Base-by-base conservation (phyloP, 2,888 invertebrate genomes). In the Drosophila neonasuta region DNA sequence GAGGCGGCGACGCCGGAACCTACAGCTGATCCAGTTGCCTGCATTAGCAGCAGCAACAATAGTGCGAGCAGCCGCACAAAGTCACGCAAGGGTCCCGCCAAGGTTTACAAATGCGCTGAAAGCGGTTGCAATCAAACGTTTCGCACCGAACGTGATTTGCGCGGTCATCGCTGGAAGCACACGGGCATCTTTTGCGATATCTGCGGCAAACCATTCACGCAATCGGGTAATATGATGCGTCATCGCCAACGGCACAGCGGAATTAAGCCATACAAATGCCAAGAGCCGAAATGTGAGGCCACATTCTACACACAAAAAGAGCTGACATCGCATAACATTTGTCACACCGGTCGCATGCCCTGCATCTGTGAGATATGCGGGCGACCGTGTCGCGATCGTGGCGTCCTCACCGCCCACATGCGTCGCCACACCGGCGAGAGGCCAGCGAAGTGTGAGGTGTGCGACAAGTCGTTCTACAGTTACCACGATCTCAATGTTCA, bases 131-230 rank as follows among this genome's bases (percentile, higher is more conserved):
- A 77, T 34, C 79, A 87, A 44, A 74, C 79, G 0, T 89, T 89
- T 59, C 83, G 84, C 10, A 83, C 83, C 1, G 88, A 81, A 34
- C 76, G 88, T 0, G 85, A 88, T 51, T 60, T 89, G 20, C 80
- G 84, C 0, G 88, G 86, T 1, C 89, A 89, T 56, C 86, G 81
- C 44, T 88, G 83, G 82, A 89, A 88, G 58, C 89, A 89, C 44
- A 89, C 89, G n/a, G 89, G 89, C n/a, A 88, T 89, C 36, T 74
- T 83, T 34, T 90, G 90, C 49, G 89, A 90, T 60, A 88, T 90
- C 32, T 90, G 90, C 42, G 89, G 89, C 11, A 84, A 88, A 17
- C 74, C 84, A 1, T 90, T 90, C 32, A 87, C 89, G 1, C 89
- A 90, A 46, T 80, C 87, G 1, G 90, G 90, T 5, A 90, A 90